Evolutionary conservation across 2,888 invertebrate species (phyloP).

Genomic region (Clivina fossor): DNA sequence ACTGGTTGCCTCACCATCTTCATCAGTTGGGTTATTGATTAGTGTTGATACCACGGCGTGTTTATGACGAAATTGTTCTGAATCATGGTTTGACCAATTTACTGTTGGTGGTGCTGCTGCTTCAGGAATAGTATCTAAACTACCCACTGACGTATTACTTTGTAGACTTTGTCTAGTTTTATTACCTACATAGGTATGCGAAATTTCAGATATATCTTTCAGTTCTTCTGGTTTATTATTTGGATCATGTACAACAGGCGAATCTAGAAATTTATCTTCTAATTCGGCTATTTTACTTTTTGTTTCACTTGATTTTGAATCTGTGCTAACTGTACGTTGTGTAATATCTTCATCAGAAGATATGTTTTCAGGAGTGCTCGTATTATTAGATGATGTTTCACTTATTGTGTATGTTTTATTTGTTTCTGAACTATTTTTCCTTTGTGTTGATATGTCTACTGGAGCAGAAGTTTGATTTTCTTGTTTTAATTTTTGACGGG

Average conservation of each 20-base stretch:
- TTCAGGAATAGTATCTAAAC: conserved; percentile 20
- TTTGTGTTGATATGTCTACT: not conserved
- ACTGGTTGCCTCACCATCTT: conserved; percentile 7
- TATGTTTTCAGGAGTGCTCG: conserved; percentile 10
- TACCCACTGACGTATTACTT: not conserved
- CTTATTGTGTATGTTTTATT: conserved; percentile 16
- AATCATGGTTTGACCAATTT: not conserved
- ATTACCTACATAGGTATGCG: conserved; percentile 8
- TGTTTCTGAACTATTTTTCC: conserved; percentile 15
- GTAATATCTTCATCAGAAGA: conserved; percentile 14
- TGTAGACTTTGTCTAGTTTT: conserved; percentile 10
- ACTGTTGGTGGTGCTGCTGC: not conserved
- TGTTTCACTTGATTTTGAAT: conserved; percentile 12
- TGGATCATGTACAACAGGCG: not conserved
- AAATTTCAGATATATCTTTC: conserved; percentile 19
- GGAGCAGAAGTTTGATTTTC: not conserved
- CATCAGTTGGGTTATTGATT: not conserved
- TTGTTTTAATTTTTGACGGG: conserved; percentile 11
- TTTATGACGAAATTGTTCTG: not conserved
- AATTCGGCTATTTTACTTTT: conserved; percentile 6
- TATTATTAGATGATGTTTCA: not conserved
- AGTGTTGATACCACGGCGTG: not conserved
- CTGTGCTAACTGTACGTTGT: conserved; percentile 4
- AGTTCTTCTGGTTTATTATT: conserved; percentile 8
- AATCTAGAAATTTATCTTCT: conserved; percentile 21